Evolutionary conservation across 2,797 vertebrate species (phyloP).

Genomic region (Coracias cyanogaster): DNA sequence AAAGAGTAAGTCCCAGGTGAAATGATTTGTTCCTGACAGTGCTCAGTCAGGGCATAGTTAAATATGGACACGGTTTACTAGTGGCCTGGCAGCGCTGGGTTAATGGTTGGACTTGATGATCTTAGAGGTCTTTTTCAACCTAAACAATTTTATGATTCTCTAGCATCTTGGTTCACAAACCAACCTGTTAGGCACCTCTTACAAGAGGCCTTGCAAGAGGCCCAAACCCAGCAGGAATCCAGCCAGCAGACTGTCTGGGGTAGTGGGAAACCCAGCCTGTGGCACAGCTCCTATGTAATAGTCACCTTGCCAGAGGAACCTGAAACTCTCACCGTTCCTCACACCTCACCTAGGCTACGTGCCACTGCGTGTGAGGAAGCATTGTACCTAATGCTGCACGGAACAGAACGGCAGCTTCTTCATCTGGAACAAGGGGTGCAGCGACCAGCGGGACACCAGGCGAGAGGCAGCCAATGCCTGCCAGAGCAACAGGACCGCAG

Average conservation of each 20-base stretch:
- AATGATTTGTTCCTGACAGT: background rate
- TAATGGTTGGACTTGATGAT: background rate
- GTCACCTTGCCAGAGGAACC: background rate
- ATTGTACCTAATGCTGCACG: accelerated
- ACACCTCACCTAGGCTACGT: accelerated
- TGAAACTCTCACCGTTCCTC: background rate
- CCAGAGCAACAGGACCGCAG: background rate
- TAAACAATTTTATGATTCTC: accelerated
- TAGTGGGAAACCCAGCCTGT: background rate
- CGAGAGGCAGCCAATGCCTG: background rate
- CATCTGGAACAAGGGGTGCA: background rate
- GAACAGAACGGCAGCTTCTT: background rate
- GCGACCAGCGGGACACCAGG: accelerated
- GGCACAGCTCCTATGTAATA: accelerated
- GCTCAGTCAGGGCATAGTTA: background rate
- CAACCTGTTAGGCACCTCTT: background rate
- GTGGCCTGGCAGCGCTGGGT: background rate
- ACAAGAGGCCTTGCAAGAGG: accelerated
- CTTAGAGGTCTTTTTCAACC: background rate
- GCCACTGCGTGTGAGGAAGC: accelerated
- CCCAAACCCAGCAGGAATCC: background rate
- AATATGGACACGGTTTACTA: background rate
- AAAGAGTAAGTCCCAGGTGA: background rate
- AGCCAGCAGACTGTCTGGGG: background rate
- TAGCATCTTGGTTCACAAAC: background rate